Conservation (phyloP, 2,113 vertebrate genomes). For the Cyanoderma ruficeps region DNA sequence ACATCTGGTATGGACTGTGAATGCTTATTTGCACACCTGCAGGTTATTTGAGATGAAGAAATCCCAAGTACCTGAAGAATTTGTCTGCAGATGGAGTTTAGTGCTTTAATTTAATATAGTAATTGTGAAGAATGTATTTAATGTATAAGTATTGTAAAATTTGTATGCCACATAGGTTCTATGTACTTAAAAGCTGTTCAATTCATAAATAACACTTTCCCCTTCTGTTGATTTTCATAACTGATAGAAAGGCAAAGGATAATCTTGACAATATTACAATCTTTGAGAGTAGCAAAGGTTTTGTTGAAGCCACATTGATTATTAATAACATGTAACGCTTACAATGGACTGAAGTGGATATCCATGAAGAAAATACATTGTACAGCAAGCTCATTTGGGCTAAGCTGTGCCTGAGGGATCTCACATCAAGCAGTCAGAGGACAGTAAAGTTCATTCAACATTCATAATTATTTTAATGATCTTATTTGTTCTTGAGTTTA, state of each 20-base stretch:
- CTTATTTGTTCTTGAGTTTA: background rate
- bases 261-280: background rate
- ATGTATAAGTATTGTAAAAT: background rate
- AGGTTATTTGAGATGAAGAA: slow-evolving; percentile 12
- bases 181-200: background rate
- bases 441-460: background rate
- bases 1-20: slow-evolving; percentile 37
- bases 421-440: background rate
- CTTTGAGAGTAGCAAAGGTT: background rate
- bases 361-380: background rate
- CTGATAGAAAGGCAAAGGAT: background rate
- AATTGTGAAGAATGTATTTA: background rate
- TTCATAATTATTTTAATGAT: background rate
- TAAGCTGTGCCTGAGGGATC: background rate
- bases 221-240: slow-evolving; percentile 2
- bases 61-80: background rate
- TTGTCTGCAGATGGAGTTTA: slow-evolving; percentile 33
- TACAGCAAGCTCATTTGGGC: background rate
- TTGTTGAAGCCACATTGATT: background rate
- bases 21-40: slow-evolving; percentile 57
- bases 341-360: background rate
- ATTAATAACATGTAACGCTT: background rate
- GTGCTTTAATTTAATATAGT: slow-evolving; percentile 39
- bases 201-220: background rate
- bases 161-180: background rate